Evolutionary conservation across 2,797 vertebrate species (phyloP).

Genomic region (Sitta carolinensis): DNA sequence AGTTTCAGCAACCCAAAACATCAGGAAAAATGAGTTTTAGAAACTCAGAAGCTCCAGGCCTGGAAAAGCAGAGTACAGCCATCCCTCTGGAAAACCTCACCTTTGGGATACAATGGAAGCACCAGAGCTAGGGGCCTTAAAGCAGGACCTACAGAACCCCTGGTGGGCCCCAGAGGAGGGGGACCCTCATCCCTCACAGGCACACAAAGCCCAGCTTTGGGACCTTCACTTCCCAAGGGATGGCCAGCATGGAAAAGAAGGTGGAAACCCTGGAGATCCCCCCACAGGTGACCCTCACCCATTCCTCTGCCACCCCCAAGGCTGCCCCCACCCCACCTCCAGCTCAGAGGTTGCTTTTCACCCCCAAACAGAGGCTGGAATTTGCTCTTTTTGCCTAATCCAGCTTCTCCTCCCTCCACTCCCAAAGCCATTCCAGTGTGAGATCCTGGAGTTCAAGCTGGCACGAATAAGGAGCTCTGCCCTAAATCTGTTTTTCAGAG

Average conservation of each 20-base stretch:
- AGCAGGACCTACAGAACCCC: not conserved
- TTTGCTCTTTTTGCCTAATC: not conserved
- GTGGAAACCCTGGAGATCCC: not conserved
- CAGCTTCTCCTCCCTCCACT: not conserved
- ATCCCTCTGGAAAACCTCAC: not conserved
- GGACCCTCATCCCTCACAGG: not conserved
- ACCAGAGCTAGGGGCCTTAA: not conserved
- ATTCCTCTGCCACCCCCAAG: rapidly evolving
- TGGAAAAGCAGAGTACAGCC: not conserved
- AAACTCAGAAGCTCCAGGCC: too few species aligned
- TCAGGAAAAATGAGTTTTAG: too few species aligned
- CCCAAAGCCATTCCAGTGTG: not conserved
- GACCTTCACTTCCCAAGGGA: not conserved
- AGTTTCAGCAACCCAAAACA: too few species aligned
- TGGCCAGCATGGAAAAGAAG: not conserved
- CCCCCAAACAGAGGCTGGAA: not conserved
- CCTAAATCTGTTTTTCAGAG: slow-evolving; percentile 1
- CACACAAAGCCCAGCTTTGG: not conserved
- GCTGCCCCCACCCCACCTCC: not conserved
- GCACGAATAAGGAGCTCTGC: not conserved
- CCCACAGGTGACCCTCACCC: rapidly evolving
- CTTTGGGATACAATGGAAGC: not conserved
- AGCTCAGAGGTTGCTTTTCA: not conserved
- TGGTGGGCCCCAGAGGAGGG: too few species aligned
- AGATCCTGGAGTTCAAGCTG: not conserved